Conservation (phyloP, 2,113 vertebrate species). For the Grus americana region DNA sequence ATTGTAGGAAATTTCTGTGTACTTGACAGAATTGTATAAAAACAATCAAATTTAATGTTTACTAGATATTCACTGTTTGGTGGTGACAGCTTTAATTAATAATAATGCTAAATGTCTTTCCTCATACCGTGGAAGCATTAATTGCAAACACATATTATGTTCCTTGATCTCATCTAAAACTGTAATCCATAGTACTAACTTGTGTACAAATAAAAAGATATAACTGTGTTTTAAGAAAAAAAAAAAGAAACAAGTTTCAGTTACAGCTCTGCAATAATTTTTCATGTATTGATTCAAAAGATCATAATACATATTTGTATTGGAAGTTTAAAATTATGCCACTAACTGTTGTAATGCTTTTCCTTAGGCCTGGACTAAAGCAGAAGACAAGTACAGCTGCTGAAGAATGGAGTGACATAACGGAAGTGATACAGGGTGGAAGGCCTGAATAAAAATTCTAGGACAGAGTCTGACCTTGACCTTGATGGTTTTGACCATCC, state of each 20-base stretch:
- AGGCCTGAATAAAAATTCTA: not conserved
- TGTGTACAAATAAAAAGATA: not conserved
- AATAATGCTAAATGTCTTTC: not conserved
- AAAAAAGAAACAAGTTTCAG: not conserved
- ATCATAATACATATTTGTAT: not conserved
- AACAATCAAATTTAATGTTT: not conserved
- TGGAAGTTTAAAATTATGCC: not conserved
- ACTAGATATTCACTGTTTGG: not conserved
- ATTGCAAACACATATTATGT: not conserved
- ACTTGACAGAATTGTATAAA: not conserved
- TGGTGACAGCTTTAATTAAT: not conserved
- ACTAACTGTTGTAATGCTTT: not conserved
- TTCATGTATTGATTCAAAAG: not conserved
- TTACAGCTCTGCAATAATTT: not conserved
- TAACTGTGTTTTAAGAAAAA: not conserved
- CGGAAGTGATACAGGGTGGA: rapidly evolving
- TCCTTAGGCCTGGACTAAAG: not conserved
- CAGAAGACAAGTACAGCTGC: not conserved
- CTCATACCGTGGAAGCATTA: not conserved
- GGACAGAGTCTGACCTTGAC: not conserved
- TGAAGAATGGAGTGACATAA: not conserved
- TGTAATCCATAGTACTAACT: not conserved
- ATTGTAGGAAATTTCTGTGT: not conserved
- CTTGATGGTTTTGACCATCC: not conserved
- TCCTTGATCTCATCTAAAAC: not conserved